Evolutionary conservation across 2,797 vertebrate genomes (phyloP).

Genomic region (Coregonus sp.): DNA sequence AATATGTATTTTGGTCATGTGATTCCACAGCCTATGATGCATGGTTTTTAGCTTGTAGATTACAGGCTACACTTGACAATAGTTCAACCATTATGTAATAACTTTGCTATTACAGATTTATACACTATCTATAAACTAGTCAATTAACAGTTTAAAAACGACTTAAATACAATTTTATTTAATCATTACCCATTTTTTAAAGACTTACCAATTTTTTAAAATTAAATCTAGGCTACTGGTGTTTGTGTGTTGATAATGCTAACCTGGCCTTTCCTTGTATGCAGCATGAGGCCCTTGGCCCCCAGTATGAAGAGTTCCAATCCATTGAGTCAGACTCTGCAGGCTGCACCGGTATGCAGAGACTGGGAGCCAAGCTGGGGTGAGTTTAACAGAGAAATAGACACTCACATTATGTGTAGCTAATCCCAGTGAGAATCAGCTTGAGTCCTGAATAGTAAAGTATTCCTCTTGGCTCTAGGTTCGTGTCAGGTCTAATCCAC

Average conservation of each 20-base stretch:
- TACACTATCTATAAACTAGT: too few relatives aligned
- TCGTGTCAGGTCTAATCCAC: slow-evolving; percentile 92
- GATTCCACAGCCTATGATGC: background rate
- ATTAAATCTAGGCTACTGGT: background rate
- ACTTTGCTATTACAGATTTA: too few relatives aligned
- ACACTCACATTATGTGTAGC: background rate
- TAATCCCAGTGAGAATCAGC: background rate
- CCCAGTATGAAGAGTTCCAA: slow-evolving; percentile 91
- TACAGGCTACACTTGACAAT: background rate
- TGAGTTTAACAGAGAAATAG: slow-evolving; percentile 53
- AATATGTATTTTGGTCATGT: background rate
- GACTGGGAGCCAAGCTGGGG: slow-evolving; percentile 94
- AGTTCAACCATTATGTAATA: too few relatives aligned
- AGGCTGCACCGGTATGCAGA: slow-evolving; percentile 90
- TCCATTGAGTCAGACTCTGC: slow-evolving; percentile 85
- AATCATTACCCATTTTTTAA: too few relatives aligned
- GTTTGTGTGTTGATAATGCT: slow-evolving; percentile 34
- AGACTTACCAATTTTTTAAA: too few relatives aligned
- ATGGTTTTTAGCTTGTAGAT: background rate
- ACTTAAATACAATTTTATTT: too few relatives aligned
- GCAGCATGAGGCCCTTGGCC: slow-evolving; percentile 83
- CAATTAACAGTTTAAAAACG: too few relatives aligned
- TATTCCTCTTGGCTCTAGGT: slow-evolving; percentile 71
- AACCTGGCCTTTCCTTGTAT: slow-evolving; percentile 47
- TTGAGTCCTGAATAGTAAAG: background rate